phyloP scores from a whole-genome alignment of 2,113 vertebrate species.

The Mixornis gularis region DNA sequence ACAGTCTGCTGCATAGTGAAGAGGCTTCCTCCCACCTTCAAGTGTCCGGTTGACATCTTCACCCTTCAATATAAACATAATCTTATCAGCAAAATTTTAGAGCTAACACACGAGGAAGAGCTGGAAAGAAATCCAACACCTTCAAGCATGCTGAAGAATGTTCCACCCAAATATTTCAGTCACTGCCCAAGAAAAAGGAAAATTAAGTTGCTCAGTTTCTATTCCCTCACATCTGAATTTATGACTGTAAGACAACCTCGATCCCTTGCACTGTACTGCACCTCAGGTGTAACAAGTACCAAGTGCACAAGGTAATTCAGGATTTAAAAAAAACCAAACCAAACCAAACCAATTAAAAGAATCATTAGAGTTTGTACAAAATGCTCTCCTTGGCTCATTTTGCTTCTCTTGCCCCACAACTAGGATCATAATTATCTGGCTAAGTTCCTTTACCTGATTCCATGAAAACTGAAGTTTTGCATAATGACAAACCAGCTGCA shows the following conservation, averaged over 20 bases:
- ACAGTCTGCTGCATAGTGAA: constrained; percentile 92
- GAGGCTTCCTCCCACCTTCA: constrained; percentile 87
- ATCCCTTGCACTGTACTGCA: neutral
- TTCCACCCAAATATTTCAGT: neutral
- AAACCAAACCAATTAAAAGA: neutral
- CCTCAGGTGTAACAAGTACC: neutral
- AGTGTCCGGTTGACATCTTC: constrained; percentile 90
- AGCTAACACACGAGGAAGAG: neutral
- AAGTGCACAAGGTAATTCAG: neutral
- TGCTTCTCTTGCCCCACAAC: neutral
- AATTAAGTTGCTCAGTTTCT: neutral
- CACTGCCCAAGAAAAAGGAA: neutral
- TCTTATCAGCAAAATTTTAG: neutral
- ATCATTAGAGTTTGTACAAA: neutral
- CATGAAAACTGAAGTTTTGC: neutral
- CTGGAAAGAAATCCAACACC: neutral
- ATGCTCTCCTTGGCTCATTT: neutral
- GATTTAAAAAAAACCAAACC: neutral
- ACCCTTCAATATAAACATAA: constrained; percentile 67
- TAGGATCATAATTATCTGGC: neutral
- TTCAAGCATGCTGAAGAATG: neutral
- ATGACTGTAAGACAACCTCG: neutral
- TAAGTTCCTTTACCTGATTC: neutral
- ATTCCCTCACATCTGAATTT: neutral
- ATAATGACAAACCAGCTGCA: neutral